Evolutionary conservation across 2,888 invertebrate genomes (phyloP), one percentile per base, ranked within the genome.

Genomic region (Spilosoma lubricipeda): DNA sequence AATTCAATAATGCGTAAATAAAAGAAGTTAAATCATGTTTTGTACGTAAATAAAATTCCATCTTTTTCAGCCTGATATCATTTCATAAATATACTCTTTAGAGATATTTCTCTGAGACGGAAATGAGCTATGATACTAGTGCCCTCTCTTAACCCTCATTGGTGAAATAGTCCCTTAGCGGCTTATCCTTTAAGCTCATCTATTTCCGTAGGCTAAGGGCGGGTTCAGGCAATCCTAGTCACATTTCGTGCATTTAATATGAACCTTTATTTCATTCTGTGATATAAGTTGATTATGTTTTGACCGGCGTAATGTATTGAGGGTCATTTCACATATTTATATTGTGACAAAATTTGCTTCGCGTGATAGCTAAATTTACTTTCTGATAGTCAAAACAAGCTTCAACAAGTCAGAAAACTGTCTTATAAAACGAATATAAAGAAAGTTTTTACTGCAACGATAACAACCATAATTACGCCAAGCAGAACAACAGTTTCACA

Each of bases 131-230:
- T 79, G 74, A 75, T 77, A 74, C 56, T 71, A 36, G 39, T 71
- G 23, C 77, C 76, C 69, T 78, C 73, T 82, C 77, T 78, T 77
- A 77, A 77, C 76, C 72, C 73, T 71, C 74, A 77, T 83, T 77
- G 77, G 74, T 72, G 69, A 67, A 83, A 79, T 79, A 79, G 82
- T 78, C 80, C 75, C 76, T 73, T 42, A 36, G 67, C 33, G 63
- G 79, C 74, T 84, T 80, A 84, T 84, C 78, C 76, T 73, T 59
- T 79, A 85, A 83, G 82, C 82, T 77, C 67, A 77, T 80, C 72
- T 78, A 80, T 84, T 83, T 82, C 76, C 80, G 78, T 72, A 72
- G 27, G 42, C 70, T 66, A 59, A 79, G 71, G 65, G 67, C 67
- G 73, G 73, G 76, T 77, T 79, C 66, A 71, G 63, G 71, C 66